Evolutionary conservation across 2,888 invertebrate species (phyloP).

Genomic region (Mesochorus sp.): DNA sequence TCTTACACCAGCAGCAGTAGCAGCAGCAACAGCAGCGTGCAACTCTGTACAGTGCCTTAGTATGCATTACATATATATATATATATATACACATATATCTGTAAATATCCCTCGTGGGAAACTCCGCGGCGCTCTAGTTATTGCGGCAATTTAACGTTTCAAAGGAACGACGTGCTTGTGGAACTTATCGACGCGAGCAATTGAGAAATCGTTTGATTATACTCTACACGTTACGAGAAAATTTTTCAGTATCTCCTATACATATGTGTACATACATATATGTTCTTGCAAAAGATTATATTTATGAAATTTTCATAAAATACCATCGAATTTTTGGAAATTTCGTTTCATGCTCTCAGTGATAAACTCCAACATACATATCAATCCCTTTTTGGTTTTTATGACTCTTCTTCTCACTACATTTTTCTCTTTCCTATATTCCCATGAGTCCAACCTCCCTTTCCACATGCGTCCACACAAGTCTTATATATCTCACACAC

Average conservation of each 20-base stretch:
- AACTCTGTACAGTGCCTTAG: constrained; percentile 26
- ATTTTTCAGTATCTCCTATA: neutral
- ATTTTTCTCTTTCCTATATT: too few species aligned
- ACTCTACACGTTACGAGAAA: constrained; percentile 22
- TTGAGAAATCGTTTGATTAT: constrained; percentile 62
- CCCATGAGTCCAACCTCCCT: too few species aligned
- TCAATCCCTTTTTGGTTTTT: too few species aligned
- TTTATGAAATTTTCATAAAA: too few species aligned
- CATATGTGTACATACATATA: too few species aligned
- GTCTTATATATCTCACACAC: too few species aligned
- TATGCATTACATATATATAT: neutral
- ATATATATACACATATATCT: neutral
- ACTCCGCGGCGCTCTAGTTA: constrained; percentile 58
- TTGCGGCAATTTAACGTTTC: constrained; percentile 62
- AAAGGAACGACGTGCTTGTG: constrained; percentile 57
- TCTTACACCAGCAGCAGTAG: constrained; percentile 58
- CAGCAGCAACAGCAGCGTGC: constrained; percentile 28
- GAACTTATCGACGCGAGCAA: constrained; percentile 60
- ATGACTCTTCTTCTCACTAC: too few species aligned
- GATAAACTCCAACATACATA: too few species aligned
- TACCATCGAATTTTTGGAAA: too few species aligned
- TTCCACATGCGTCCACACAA: too few species aligned
- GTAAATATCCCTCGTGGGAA: constrained; percentile 54
- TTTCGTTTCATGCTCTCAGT: too few species aligned
- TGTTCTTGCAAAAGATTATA: too few species aligned